These are phyloP conservation scores for Drosophila biarmipes DNA, from an alignment of 1,140 invertebrate species.

Conservation along the genomic window DNA sequence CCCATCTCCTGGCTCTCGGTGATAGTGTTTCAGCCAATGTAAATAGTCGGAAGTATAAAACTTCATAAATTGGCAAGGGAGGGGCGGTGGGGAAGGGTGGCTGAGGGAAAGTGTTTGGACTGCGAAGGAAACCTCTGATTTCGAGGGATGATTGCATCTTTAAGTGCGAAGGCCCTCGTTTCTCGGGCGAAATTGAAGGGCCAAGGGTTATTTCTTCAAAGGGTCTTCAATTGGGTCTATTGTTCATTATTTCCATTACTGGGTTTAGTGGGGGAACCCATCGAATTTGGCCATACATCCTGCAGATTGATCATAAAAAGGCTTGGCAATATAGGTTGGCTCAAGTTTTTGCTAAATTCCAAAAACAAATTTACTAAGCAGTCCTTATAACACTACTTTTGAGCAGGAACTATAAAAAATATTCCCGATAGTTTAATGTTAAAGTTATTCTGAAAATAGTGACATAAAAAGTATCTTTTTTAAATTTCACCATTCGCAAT, in stretches of 20 bases:
- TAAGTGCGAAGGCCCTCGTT: slow-evolving; percentile 1
- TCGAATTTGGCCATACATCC: background rate
- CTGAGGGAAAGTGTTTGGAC: slow-evolving; percentile 23
- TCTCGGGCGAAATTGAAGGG: slow-evolving; percentile 4
- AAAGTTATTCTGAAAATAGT: too few relatives aligned
- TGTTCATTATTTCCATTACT: slow-evolving; percentile 4
- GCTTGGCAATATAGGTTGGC: background rate
- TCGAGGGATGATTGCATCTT: slow-evolving; percentile 25
- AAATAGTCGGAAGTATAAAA: slow-evolving; percentile 52
- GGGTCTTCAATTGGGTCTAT: background rate
- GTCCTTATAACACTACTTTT: too few relatives aligned
- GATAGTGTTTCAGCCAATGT: slow-evolving; percentile 44
- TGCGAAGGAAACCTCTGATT: slow-evolving; percentile 38
- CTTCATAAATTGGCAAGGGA: slow-evolving; percentile 38
- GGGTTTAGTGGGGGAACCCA: background rate
- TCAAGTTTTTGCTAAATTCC: background rate
- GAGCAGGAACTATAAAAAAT: too few relatives aligned
- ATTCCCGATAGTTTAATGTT: too few relatives aligned
- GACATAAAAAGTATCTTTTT: too few relatives aligned
- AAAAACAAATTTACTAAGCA: background rate
- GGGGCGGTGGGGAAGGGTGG: background rate
- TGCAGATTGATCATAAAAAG: background rate
- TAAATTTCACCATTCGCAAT: too few relatives aligned
- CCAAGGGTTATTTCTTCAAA: slow-evolving; percentile 2
- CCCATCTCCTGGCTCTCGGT: slow-evolving; percentile 26